Evolutionary conservation across 2,797 vertebrate species (phyloP).

Genomic region (Orestias chungarensis): DNA sequence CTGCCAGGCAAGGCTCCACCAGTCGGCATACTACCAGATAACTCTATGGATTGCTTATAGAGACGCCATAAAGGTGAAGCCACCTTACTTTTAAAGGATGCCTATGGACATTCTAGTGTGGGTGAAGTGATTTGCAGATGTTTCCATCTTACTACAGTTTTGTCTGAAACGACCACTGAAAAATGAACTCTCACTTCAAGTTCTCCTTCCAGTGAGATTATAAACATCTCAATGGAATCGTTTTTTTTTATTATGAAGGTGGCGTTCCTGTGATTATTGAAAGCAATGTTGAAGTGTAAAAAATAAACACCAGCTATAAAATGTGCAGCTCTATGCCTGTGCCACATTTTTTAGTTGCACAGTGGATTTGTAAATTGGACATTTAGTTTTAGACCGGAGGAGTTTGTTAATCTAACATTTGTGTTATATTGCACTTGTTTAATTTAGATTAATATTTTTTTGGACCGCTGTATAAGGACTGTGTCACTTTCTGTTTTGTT

Average conservation of each 20-base stretch:
- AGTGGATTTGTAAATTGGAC: constrained; percentile 40
- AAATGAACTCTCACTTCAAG: constrained; percentile 33
- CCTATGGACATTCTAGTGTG: constrained; percentile 68
- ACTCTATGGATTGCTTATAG: constrained; percentile 94
- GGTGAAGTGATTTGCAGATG: constrained; percentile 62
- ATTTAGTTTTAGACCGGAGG: no score
- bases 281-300: constrained; percentile 46
- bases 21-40: constrained; percentile 86
- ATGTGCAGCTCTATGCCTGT: constrained; percentile 26
- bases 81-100: constrained; percentile 51
- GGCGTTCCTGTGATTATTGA: constrained; percentile 27
- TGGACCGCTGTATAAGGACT: constrained; percentile 30
- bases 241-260: constrained; percentile 26
- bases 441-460: constrained; percentile 20
- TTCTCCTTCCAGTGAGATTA: constrained; percentile 33
- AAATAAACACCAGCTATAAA: constrained; percentile 22
- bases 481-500: constrained; percentile 48
- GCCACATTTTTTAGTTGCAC: constrained; percentile 43
- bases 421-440: constrained; percentile 61
- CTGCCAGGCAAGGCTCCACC: constrained; percentile 83
- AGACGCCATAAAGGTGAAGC: constrained; percentile 31
- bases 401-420: constrained; percentile 55
- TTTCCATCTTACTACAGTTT: constrained; percentile 62
- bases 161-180: constrained; percentile 43
- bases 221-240: constrained; percentile 35